Percentiles rank a stretch among this genome's conserved stretches.
Evolutionary conservation across 2,797 vertebrate species (phyloP).

Genomic region (Lagodon rhomboides): DNA sequence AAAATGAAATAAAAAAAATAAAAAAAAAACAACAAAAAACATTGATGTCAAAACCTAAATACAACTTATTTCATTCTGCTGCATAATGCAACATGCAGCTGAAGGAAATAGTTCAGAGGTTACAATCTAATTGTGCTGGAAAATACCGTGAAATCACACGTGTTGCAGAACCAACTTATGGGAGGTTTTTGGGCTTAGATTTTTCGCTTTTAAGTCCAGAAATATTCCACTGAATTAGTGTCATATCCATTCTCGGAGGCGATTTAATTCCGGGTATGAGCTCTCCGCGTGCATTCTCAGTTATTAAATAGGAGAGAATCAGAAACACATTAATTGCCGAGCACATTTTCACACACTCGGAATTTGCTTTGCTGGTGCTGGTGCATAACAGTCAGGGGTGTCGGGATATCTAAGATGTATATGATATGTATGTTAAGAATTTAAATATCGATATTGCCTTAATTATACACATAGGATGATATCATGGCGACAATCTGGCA

Average conservation of each 20-base stretch:
- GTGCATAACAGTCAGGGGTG: too few relatives aligned
- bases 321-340: too few relatives aligned
- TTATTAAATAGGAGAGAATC: neutral
- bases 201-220: neutral
- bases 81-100: conserved; percentile 12
- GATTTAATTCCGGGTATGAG: neutral
- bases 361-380: too few relatives aligned
- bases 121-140: conserved; percentile 2
- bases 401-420: too few relatives aligned
- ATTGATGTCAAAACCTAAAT: neutral
- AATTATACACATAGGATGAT: too few relatives aligned
- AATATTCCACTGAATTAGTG: neutral
- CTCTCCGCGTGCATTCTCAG: neutral
- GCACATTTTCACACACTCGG: too few relatives aligned
- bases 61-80: neutral
- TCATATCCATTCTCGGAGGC: neutral
- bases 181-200: neutral
- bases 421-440: too few relatives aligned
- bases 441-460: too few relatives aligned
- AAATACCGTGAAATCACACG: conserved; percentile 7
- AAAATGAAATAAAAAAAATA: neutral
- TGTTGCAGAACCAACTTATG: conserved; percentile 13
- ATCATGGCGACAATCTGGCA: too few relatives aligned
- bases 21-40: neutral
- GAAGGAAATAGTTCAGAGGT: conserved; percentile 5